Conservation (phyloP, 2,797 vertebrate species). For the Austrolebias charrua region DNA sequence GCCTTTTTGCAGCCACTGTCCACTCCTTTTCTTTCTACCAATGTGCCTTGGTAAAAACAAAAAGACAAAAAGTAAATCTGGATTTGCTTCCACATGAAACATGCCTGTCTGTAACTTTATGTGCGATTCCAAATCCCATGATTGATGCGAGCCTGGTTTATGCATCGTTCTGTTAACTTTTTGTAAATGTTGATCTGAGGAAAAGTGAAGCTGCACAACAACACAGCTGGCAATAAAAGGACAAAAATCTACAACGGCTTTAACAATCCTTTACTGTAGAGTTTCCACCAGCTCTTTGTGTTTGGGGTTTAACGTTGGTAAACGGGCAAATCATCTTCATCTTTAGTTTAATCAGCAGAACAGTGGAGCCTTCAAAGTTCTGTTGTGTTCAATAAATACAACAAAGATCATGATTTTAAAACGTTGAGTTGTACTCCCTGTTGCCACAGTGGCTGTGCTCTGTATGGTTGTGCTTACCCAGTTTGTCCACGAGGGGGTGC, state of each 20-base stretch:
- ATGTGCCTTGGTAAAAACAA: slow-evolving; percentile 78
- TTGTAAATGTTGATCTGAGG: slow-evolving; percentile 61
- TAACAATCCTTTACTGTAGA: slow-evolving; percentile 69
- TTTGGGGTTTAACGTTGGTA: slow-evolving; percentile 83
- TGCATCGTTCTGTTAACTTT: slow-evolving; percentile 65
- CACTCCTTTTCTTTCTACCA: slow-evolving; percentile 71
- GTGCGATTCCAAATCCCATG: slow-evolving; percentile 57
- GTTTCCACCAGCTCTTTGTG: slow-evolving; percentile 74
- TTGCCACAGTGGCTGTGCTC: no score
- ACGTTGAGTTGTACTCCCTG: not conserved
- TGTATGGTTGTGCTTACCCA: no score
- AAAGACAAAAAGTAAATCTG: slow-evolving; percentile 61
- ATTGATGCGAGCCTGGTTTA: slow-evolving; percentile 68
- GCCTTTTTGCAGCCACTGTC: slow-evolving; percentile 66
- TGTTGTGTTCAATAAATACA: not conserved
- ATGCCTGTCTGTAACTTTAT: slow-evolving; percentile 51
- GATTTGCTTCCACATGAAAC: slow-evolving; percentile 69
- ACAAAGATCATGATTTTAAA: not conserved
- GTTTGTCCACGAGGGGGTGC: no score
- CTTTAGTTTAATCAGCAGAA: slow-evolving; percentile 43
- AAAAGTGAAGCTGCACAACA: slow-evolving; percentile 69
- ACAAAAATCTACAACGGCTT: slow-evolving; percentile 72
- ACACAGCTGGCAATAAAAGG: slow-evolving; percentile 79
- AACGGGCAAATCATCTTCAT: slow-evolving; percentile 80
- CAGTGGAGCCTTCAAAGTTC: slow-evolving; percentile 31